Conservation (phyloP, 2,113 vertebrate species). For the Cepphus grylle region DNA sequence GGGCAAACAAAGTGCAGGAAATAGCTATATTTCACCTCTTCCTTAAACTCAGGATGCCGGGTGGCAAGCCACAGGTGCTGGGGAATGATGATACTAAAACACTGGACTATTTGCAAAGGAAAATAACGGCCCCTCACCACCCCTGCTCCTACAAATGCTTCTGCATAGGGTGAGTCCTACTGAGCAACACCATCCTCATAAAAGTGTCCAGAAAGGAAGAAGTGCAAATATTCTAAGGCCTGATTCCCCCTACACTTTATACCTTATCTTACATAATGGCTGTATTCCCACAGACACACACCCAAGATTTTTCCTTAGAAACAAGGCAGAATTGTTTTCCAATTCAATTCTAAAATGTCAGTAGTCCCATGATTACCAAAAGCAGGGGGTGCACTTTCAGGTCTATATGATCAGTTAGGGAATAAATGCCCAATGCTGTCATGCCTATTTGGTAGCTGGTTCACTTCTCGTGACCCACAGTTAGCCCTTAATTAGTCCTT, state of each 20-base stretch:
- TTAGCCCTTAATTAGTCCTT: constrained; percentile 11
- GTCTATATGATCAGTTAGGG: background rate
- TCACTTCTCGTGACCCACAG: background rate
- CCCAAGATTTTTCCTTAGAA: background rate
- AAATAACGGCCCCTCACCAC: background rate
- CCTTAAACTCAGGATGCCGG: background rate
- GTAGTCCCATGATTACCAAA: background rate
- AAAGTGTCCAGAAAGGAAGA: background rate
- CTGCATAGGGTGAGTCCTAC: background rate
- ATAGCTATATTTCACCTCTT: background rate
- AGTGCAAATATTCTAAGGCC: background rate
- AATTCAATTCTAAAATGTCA: background rate
- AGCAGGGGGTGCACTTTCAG: background rate
- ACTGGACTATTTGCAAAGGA: background rate
- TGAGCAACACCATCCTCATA: background rate
- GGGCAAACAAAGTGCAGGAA: background rate
- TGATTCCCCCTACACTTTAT: background rate
- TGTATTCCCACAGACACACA: background rate
- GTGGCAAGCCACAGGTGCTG: background rate
- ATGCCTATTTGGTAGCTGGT: background rate
- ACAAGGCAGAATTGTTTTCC: background rate
- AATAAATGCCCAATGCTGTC: background rate
- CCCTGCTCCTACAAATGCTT: background rate
- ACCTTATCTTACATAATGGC: background rate
- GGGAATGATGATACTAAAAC: background rate